These are phyloP conservation scores for Nomada fucata DNA, from an alignment of 2,888 invertebrate species.

Conservation along the genomic window DNA sequence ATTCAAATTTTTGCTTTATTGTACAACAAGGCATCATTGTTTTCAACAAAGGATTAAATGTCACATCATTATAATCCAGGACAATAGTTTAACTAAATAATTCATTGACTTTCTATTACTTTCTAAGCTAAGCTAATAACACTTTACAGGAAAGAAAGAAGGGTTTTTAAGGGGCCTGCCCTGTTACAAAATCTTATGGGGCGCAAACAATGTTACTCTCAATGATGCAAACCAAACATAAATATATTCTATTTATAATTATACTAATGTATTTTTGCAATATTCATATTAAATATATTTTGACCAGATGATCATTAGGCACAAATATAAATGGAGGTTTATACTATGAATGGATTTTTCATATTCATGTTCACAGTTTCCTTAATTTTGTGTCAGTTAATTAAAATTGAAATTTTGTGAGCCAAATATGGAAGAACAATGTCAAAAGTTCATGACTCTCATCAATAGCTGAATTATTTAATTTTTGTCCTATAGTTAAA, in stretches of 20 bases:
- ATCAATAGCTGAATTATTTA: not conserved
- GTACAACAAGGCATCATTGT: constrained; percentile 82
- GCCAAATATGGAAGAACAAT: not conserved
- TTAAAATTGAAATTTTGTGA: not conserved
- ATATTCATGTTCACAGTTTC: constrained; percentile 24
- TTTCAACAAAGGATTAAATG: constrained; percentile 82
- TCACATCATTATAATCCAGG: constrained; percentile 79
- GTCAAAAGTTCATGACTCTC: not conserved
- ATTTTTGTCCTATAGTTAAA: not conserved
- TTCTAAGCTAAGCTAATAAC: constrained; percentile 81
- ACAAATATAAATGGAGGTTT: constrained; percentile 70
- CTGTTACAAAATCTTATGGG: constrained; percentile 79
- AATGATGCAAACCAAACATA: constrained; percentile 80
- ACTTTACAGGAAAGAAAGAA: constrained; percentile 76
- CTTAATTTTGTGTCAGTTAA: not conserved
- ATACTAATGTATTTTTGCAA: constrained; percentile 69
- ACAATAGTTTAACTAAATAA: constrained; percentile 78
- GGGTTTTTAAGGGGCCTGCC: constrained; percentile 81
- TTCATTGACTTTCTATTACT: constrained; percentile 77
- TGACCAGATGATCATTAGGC: constrained; percentile 77
- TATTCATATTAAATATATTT: constrained; percentile 70
- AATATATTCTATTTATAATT: constrained; percentile 78
- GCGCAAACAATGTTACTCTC: constrained; percentile 78
- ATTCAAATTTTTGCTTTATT: constrained; percentile 81
- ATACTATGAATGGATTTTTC: constrained; percentile 75